Percentiles rank a stretch among this genome's conserved stretches.
phyloP scores from a whole-genome alignment of 2,888 invertebrate species.

The Mythimna pallens region DNA sequence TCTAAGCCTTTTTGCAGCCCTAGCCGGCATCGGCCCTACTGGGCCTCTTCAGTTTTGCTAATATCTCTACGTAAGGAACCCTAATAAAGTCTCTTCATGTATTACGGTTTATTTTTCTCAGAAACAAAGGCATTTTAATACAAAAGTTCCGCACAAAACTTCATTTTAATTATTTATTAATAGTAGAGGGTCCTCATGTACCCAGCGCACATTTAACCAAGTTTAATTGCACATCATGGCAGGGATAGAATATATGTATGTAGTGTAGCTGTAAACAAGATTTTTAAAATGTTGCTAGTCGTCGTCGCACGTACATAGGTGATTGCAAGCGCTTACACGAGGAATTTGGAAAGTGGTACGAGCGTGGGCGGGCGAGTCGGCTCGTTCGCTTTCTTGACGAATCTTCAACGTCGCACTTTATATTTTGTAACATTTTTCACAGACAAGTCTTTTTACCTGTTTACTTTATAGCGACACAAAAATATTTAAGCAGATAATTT shows the following conservation, averaged over 20 bases:
- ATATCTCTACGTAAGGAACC: not conserved
- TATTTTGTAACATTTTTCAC: conserved; percentile 86
- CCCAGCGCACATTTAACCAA: not conserved
- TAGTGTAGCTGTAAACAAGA: conserved; percentile 69
- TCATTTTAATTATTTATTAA: not conserved
- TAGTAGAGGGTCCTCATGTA: not conserved
- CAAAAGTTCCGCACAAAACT: not conserved
- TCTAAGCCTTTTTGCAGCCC: too few species aligned
- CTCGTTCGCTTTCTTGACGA: conserved; percentile 85
- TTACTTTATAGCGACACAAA: conserved; percentile 67
- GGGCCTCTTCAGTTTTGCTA: not conserved
- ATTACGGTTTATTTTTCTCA: not conserved
- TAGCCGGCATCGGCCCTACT: too few species aligned
- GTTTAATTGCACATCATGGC: not conserved
- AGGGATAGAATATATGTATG: conserved; percentile 44
- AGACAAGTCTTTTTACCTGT: conserved; percentile 68
- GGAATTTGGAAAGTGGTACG: conserved; percentile 90
- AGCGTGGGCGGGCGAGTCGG: conserved; percentile 88
- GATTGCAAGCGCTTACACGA: conserved; percentile 87
- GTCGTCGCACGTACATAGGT: conserved; percentile 81
- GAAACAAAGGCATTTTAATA: not conserved
- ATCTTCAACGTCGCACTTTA: conserved; percentile 86
- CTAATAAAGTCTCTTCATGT: not conserved
- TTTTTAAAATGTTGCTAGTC: conserved; percentile 74
- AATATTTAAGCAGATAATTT: conserved; percentile 50